Evolutionary conservation across 1,140 invertebrate species (phyloP), one percentile per base, ranked within the genome.

Genomic region (Scaptomyza montana): DNA sequence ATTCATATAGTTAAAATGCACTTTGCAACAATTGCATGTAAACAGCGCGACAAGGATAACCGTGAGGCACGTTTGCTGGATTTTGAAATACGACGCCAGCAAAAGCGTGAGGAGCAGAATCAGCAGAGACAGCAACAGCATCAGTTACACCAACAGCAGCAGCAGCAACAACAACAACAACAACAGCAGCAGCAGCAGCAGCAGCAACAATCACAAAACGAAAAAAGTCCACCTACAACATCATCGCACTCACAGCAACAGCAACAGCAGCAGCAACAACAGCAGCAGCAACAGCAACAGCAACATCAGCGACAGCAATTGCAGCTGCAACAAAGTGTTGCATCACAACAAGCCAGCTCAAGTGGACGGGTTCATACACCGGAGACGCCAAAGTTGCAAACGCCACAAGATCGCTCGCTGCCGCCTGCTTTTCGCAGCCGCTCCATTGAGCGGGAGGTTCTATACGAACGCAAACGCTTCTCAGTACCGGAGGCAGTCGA

Each of bases 31-130:
- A 89, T 89, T 89, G 84, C 84, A 89, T 89, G 84, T 81, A 89
- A 89, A 90, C 80, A 92, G 91, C 84, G 90, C 76, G 91, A 92
- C 73, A 91, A 92, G 76, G 91, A 92, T 57, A 80, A 89, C 68
- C 89, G 91, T 54, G 91, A 92, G 81, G 91, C 91, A 67, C 91
- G 91, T 76, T 77, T 91, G 71, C 75, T 92, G 74, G 91, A 92
- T 77, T 90, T 91, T 67, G 91, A 92, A 68, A 92, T 92, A 61
- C 84, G 91, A 36, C 90, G 90, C n/a, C 89, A 90, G 69, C 91
- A 92, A 77, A 87, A 92, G 72, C 91, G 89, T 47, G 90, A 92
- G 78, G 79, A 92, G 81, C 82, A 92, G 76, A 90, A 92, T 49
- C 76, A 91, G 68, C 84, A 91, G 62, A 81, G 91, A 25, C 89